These are phyloP conservation scores for Microtus ochrogaster DNA, from an alignment of 2,113 vertebrate genomes.

Conservation along the genomic window DNA sequence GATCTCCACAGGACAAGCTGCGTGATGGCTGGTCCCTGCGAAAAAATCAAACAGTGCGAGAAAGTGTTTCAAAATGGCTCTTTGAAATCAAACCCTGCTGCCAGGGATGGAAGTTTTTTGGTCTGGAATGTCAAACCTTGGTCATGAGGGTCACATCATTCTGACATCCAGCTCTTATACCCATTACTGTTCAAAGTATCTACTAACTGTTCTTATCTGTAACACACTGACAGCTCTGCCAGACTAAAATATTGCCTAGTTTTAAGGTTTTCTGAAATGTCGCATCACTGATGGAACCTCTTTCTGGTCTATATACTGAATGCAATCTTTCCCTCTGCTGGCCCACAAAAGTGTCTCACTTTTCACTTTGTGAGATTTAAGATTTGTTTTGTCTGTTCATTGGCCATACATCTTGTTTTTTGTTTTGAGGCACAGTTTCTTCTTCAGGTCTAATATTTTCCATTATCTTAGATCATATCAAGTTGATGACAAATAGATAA, in stretches of 20 bases:
- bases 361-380: neutral
- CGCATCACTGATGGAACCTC: neutral
- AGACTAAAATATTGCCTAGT: neutral
- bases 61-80: neutral
- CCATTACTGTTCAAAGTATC: neutral
- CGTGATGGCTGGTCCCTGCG: neutral
- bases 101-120: neutral
- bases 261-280: neutral
- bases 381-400: neutral
- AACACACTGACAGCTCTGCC: neutral
- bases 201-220: neutral
- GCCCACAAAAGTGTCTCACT: neutral
- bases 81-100: neutral
- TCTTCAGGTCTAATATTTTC: neutral
- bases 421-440: neutral
- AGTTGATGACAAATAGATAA: neutral
- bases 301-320: conserved; percentile 6
- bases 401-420: neutral
- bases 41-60: neutral
- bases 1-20: neutral
- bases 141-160: neutral
- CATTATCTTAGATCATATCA: neutral
- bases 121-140: neutral
- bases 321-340: neutral
- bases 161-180: neutral